Evolutionary conservation across 2,888 invertebrate species (phyloP).

Genomic region (Diaphora mendica): DNA sequence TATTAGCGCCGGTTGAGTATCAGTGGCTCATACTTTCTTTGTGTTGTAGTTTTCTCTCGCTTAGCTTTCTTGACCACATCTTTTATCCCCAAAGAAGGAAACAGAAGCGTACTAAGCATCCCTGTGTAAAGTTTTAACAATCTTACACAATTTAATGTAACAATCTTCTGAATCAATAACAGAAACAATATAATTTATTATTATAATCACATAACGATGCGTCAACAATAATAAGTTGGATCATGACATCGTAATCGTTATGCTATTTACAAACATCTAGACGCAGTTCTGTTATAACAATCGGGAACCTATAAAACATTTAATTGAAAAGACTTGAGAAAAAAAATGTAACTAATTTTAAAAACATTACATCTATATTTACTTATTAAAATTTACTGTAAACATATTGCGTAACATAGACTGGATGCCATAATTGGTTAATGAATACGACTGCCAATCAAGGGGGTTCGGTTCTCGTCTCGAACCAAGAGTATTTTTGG

Average conservation of each 20-base stretch:
- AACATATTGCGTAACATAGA: too few relatives aligned
- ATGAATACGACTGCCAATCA: too few relatives aligned
- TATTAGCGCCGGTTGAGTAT: too few relatives aligned
- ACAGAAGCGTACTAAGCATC: too few relatives aligned
- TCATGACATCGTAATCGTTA: neutral
- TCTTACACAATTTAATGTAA: neutral
- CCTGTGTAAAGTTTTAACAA: neutral
- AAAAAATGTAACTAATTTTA: neutral
- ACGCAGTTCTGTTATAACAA: neutral
- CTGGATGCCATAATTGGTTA: too few relatives aligned
- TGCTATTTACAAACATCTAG: slow-evolving; percentile 5
- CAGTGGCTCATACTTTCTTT: too few relatives aligned
- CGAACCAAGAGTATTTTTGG: too few relatives aligned
- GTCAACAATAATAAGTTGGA: slow-evolving; percentile 3
- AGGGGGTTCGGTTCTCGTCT: too few relatives aligned
- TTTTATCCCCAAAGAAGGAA: neutral
- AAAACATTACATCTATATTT: neutral
- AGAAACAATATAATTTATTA: neutral
- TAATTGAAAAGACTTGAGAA: neutral
- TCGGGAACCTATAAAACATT: neutral
- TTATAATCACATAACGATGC: neutral
- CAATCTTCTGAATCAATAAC: neutral
- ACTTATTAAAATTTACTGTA: too few relatives aligned
- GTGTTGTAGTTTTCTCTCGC: neutral
- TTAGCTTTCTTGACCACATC: too few relatives aligned